Evolutionary conservation across 2,888 invertebrate genomes (phyloP), one percentile per base, ranked within the genome.

Genomic region (Cyclophora punctaria): DNA sequence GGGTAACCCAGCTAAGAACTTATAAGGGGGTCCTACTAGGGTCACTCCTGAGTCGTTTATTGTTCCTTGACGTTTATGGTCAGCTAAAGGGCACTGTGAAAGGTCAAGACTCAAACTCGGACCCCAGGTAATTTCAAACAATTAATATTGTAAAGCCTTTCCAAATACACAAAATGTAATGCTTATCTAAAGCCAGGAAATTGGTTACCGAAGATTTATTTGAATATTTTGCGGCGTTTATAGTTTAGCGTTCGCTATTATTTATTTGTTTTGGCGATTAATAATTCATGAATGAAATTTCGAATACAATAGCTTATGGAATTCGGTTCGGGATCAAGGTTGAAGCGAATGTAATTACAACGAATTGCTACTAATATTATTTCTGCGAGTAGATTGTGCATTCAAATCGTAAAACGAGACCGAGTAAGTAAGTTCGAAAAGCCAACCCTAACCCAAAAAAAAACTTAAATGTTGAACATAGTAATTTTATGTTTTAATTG

Each of bases 41-140:
- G 86, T 84, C 83, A 86, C 75, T 83, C 73, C 73, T 69, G 69
- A 74, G 71, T 73, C 77, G 75, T 82, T 80, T 76, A 86, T 85
- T 87, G 84, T 86, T 80, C 81, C 81, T 78, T 78, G 80, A 80
- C 79, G 83, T 83, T 86, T 85, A 86, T 86, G 86, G 85, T 83
- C 83, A 84, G 72, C 74, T 61, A 83, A 86, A 86, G 85, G 84
- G 77, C 78, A 72, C 64, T 69, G 62, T 61, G 63, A 82, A 83
- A 87, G 82, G 82, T 80, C 73, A 71, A 64, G 73, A 72, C 66
- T 72, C 50, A 53, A 57, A 62, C 62, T 5, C 68, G 64, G 64
- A 71, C 67, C 71, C 58, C 72, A 77, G 73, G 77, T 77, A 78
- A 80, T 71, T 77, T 76, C 63, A 64, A 71, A 75, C 76, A 82